Base-by-base conservation (phyloP, 2,113 vertebrate genomes). In the Anser brachyrhynchus region DNA sequence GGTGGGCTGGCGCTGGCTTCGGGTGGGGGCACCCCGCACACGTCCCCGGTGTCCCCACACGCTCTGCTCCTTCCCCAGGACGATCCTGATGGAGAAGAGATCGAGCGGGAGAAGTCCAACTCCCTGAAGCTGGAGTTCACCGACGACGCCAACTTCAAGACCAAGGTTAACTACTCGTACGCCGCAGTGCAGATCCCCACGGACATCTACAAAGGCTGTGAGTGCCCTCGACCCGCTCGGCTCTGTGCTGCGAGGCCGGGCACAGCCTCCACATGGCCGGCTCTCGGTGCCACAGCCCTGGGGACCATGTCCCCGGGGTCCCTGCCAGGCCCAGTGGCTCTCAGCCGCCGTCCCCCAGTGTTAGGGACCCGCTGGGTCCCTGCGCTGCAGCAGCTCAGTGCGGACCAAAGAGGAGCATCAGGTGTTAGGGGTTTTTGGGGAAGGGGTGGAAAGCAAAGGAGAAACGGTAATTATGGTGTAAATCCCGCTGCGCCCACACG, bases 201-300 rank as follows among this genome's bases (percentile, higher is more conserved):
- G n/a, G 99, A 99, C 97, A 99, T 99, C 97, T 99, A 99, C 98
- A 99, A 99, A 98, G 99, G 99, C 98, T 99, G 99, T 99, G 96
- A 99, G 99, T 99, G 95, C 66, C 64, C 46, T 49, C 3, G 0
- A 17, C 54, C 80, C 7, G 16, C 51, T 90, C 22, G 3, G 2
- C 19, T 69, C 62, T 7, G 6, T 0, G 0, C 85, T 74, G 64
- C 22, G 59, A 54, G 72, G 76, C 10, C 3, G 1, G 59, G 49
- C 78, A 69, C 61, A 79, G 61, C 29, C 59, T 19, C 35, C 35
- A 2, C 4, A 33, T 81, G 65, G 66, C 37, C 46, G 37, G 41
- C 61, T 51, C 9, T 1, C 46, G 43, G 55, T 78, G 28, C 37
- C 5, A 5, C 72, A 81, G 51, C 52, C 55, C 26, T 4, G 6